Base-by-base conservation (phyloP, 2,797 vertebrate species). In the Rhadinocentrus ornatus region DNA sequence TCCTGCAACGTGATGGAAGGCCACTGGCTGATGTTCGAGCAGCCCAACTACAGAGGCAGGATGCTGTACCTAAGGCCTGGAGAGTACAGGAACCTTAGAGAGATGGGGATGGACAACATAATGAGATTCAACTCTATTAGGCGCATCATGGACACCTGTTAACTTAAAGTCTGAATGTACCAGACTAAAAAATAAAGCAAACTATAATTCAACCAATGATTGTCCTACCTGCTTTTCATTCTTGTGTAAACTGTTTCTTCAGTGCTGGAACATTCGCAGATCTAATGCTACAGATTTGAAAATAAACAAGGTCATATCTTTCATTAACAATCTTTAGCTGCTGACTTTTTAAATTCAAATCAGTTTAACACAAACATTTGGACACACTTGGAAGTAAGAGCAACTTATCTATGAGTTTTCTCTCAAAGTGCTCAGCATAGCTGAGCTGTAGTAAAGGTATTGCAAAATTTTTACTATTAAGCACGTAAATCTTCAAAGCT, bases 1-100 rank as follows among this genome's bases (percentile, higher is more conserved):
- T 93, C 92, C 66, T 91, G 92, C 81, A 87, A 90, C 9, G 92
- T 93, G 78, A 84, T 87, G 89, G 91, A 93, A 0, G 92, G 92
- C 58, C 88, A 93, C 80, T 93, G 91, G 91, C 82, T 93, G 76
- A 83, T 92, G 78, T 92, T 86, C 0, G 91, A 93, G 74, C 90
- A 93, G 83, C 84, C 86, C 61, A 62, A 55, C 77, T 92, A 37
- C 86, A 80, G 85, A 20, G 92, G 92, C 59, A 71, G 77, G 22
- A 89, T 92, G 90, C 29, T 88, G 69, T 92, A 91, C 75, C 75
- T 91, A 59, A 90, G 72, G 55, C 93, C 91, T 0, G 92, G 90
- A 52, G 93, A 93, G 82, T 86, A 92, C 89, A 71, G 85, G 69
- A 91, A 73, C 84, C 76, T 88, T 26, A 32, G 82, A 0, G 90